Evolutionary conservation across 2,113 vertebrate species (phyloP).

Genomic region (Hemiscyllium ocellatum): DNA sequence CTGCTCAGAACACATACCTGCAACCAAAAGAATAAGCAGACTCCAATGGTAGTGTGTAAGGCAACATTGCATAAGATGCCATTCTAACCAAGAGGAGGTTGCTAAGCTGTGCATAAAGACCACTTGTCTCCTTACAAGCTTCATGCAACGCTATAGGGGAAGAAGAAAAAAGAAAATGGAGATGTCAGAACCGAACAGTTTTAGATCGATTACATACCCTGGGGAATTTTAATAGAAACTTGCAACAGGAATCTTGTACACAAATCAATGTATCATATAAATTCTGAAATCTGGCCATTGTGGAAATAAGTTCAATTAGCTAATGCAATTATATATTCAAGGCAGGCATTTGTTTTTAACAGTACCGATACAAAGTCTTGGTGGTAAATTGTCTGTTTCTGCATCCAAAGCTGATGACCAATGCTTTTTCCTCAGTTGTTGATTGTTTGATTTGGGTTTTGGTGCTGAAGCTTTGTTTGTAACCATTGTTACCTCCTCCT

Average conservation of each 20-base stretch:
- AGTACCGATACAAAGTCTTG: constrained; percentile 65
- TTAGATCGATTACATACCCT: not conserved
- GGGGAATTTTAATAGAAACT: not conserved
- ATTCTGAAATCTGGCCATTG: no score
- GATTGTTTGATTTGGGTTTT: constrained; percentile 41
- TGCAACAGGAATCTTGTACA: not conserved
- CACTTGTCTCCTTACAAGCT: constrained; percentile 57
- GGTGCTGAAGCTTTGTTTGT: not conserved
- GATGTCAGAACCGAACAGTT: not conserved
- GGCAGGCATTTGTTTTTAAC: not conserved
- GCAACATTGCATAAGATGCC: constrained; percentile 74
- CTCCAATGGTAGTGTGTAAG: constrained; percentile 77
- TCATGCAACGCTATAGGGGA: constrained; percentile 64
- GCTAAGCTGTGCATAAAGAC: constrained; percentile 60
- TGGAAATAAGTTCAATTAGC: no score
- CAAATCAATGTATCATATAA: not conserved
- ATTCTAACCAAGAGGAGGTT: constrained; percentile 64
- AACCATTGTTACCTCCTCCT: constrained; percentile 33
- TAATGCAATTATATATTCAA: not conserved
- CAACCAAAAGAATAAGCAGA: constrained; percentile 61
- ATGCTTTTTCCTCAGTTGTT: constrained; percentile 50
- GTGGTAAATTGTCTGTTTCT: constrained; percentile 58
- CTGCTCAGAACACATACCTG: constrained; percentile 55
- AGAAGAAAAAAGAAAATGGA: not conserved
- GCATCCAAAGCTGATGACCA: constrained; percentile 65